Evolutionary conservation across 1,140 invertebrate species (phyloP), one percentile per base, ranked within the genome.

Genomic region (Microplitis mediator): DNA sequence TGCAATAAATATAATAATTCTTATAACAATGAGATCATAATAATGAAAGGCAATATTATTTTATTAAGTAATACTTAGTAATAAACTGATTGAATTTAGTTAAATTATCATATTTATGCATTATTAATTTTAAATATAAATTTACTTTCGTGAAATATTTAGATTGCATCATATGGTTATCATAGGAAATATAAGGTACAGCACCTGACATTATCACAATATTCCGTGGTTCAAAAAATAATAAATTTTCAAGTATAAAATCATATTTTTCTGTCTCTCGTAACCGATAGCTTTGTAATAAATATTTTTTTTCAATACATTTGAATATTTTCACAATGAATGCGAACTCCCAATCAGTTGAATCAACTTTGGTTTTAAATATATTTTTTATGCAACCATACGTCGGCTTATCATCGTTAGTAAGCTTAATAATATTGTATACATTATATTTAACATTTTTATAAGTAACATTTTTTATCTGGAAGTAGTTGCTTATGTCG

Each of bases 401-500:
- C 13, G 8, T 34, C 39, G 61, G 61, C 8, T 31, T 63, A 34
- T 9, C 61, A 34, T 8, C 32, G 32, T 14, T 6, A 13, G 23
- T 13, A 63, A 63, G 11, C 32, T 63, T 63, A 31, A 63, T 2
- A 63, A 63, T 34, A 34, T 14, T 34, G 11, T 63, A 2, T 8
- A 32, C 6, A 63, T 63, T 63, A 34, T 63, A 63, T 63, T 34
- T 63, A 13, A 63, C 8, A 63, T n/a, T 63, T 34, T 63, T 13
- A 63, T 31, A 13, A 9, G 13, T 32, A 34, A 63, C 61, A 34
- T 63, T 31, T 34, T 63, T 63, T 32, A 63, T 34, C 34, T 63
- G 23, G 34, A 13, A 35, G 32, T 32, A 63, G 32, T 63, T 35
- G 32, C 34, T 35, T 13, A 34, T 13, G 4, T 11, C 34, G 32